These are phyloP conservation scores for Corapipo altera DNA, from an alignment of 2,113 vertebrate genomes.

Conservation along the genomic window DNA sequence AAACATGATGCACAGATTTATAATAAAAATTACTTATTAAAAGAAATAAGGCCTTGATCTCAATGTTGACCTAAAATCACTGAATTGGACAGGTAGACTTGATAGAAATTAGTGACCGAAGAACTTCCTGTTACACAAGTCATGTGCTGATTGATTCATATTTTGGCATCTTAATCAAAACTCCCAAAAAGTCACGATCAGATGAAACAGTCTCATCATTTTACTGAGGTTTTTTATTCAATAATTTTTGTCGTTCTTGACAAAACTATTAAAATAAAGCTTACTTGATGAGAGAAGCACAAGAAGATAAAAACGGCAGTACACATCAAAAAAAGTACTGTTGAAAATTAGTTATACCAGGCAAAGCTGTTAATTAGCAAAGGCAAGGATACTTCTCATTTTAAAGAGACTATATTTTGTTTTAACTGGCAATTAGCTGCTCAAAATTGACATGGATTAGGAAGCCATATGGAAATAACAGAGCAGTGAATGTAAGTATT, in stretches of 20 bases:
- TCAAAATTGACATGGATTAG: slow-evolving; percentile 13
- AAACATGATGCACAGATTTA: background rate
- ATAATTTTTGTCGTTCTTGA: background rate
- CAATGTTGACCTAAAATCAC: background rate
- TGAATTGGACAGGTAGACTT: background rate
- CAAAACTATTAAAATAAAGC: background rate
- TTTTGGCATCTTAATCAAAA: background rate
- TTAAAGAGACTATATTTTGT: background rate
- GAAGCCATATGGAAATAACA: slow-evolving; percentile 56
- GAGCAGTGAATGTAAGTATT: background rate
- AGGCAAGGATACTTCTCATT: background rate
- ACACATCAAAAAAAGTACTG: background rate
- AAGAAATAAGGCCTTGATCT: background rate
- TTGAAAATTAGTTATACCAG: background rate
- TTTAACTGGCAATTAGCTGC: background rate
- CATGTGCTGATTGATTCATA: accelerated
- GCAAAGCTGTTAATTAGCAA: background rate
- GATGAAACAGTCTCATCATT: background rate
- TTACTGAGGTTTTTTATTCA: background rate
- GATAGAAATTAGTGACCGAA: background rate
- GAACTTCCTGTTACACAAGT: background rate
- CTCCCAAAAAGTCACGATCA: background rate
- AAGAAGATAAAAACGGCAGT: background rate
- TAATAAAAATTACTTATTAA: background rate
- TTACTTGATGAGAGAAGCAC: background rate